Conservation (phyloP, 2,888 invertebrate species). For the Acrocyrtus sp. region DNA sequence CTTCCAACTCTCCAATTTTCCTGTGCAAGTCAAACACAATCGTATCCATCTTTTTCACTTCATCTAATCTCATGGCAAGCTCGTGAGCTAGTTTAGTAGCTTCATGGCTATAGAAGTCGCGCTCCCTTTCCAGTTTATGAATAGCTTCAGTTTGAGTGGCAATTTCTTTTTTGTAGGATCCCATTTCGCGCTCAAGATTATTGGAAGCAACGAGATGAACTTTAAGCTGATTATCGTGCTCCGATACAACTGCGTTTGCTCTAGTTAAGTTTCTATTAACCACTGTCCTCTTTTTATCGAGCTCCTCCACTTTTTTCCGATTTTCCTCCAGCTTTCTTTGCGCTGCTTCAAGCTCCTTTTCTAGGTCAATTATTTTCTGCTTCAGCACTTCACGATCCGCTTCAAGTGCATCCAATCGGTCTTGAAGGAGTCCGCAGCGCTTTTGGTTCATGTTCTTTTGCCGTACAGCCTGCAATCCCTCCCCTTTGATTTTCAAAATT, state of each 20-base stretch:
- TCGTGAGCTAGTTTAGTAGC: slow-evolving; percentile 57
- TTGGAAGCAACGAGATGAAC: slow-evolving; percentile 55
- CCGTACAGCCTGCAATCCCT: slow-evolving; percentile 35
- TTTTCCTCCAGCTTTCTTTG: slow-evolving; percentile 57
- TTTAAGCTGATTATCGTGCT: slow-evolving; percentile 55
- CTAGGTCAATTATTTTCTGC: slow-evolving; percentile 52
- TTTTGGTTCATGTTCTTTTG: slow-evolving; percentile 34
- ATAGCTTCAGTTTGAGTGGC: slow-evolving; percentile 47
- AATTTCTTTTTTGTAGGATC: slow-evolving; percentile 52
- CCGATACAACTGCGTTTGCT: slow-evolving; percentile 47
- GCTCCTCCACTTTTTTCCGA: slow-evolving; percentile 53
- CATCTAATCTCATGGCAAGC: slow-evolving; percentile 55
- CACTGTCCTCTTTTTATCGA: slow-evolving; percentile 56
- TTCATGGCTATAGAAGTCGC: slow-evolving; percentile 59
- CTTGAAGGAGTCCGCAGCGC: slow-evolving; percentile 45
- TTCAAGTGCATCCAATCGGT: slow-evolving; percentile 46
- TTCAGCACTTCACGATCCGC: slow-evolving; percentile 55
- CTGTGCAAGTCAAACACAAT: slow-evolving; percentile 54
- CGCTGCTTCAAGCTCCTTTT: slow-evolving; percentile 57
- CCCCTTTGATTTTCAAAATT: slow-evolving; percentile 33
- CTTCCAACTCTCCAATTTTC: slow-evolving; percentile 54
- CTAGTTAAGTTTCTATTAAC: slow-evolving; percentile 57
- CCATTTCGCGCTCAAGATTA: slow-evolving; percentile 55
- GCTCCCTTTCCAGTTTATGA: slow-evolving; percentile 56
- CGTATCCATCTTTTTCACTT: slow-evolving; percentile 56